Percentiles rank a stretch among this genome's conserved stretches.
These are phyloP conservation scores for Oxyscelio sp. DNA, from an alignment of 2,888 invertebrate genomes.

Conservation along the genomic window DNA sequence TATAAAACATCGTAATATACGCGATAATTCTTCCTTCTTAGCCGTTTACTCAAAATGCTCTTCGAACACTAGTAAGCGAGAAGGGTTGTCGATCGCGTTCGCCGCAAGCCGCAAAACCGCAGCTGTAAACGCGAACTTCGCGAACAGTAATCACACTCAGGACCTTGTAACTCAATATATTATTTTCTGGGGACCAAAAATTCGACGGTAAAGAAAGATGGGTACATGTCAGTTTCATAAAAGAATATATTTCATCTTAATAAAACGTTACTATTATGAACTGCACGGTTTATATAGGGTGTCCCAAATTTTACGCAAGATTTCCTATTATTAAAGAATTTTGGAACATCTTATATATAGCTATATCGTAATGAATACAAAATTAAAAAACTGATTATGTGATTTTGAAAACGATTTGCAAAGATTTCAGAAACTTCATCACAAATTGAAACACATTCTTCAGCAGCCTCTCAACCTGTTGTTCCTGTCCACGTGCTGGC, in stretches of 20 bases:
- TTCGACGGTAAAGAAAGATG: background rate
- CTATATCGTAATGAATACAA: too few species aligned
- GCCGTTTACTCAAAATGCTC: slow-evolving; percentile 2
- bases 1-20: background rate
- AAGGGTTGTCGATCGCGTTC: slow-evolving; percentile 62
- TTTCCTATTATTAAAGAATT: too few species aligned
- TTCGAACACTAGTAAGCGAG: slow-evolving; percentile 33
- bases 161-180: slow-evolving; percentile 34
- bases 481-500: slow-evolving; percentile 59
- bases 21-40: slow-evolving; percentile 18
- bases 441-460: too few species aligned
- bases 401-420: too few species aligned
- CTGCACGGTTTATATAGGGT: too few species aligned
- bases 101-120: slow-evolving; percentile 80
- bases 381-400: too few species aligned
- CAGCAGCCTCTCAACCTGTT: slow-evolving; percentile 61
- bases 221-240: too few species aligned
- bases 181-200: background rate
- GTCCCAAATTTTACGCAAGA: too few species aligned
- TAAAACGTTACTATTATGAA: too few species aligned
- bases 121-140: slow-evolving; percentile 79
- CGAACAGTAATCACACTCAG: slow-evolving; percentile 71
- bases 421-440: too few species aligned
- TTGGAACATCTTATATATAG: too few species aligned
- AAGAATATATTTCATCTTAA: too few species aligned